Evolutionary conservation across 2,797 vertebrate genomes (phyloP), one percentile per base, ranked within the genome.

Genomic region (Cossypha heuglini): DNA sequence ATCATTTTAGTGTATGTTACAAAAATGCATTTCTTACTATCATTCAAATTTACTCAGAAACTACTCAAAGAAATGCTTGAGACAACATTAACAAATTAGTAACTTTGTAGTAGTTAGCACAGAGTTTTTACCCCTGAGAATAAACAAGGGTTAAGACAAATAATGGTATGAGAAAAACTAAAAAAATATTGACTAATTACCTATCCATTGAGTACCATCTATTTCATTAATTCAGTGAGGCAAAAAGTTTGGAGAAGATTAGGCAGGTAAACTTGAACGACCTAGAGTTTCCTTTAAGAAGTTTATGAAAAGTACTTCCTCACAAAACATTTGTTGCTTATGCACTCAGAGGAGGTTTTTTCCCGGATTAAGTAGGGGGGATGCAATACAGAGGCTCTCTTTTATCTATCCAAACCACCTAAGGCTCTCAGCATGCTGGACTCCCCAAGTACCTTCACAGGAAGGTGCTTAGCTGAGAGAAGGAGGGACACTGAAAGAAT

Each of bases 201-300:
- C 22, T 13, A 42, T 20, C 13, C 43, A 25, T 17, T 74, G 13
- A 73, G 26, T 10, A 28, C 3, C 10, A 45, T 19, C 19, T 6
- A 11, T 64, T 71, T 72, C 51, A 37, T 49, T 74, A 22, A 52
- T 19, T 35, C 21, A 5, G 10, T 22, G 26, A 64, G 14, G 9
- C 3, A 77, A 62, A 86, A 62, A 11, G 2, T 8, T 58, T n/a
- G 5, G 9, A 18, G 38, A 71, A 42, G 26, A 42, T 42, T 28
- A 0, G 1, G 22, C 7, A 31, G 16, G 6, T n/a, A 37, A 81
- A 45, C 4, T 42, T 71, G 33, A 21, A 11, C 1, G 0, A 54
- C 28, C 7, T 54, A 21, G 38, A 58, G 5, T 8, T 61, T 54
- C 5, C 13, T 64, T 49, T 45, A 52, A 16, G 28, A 46, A n/a